Conservation (phyloP, 2,888 invertebrate species). For the Drepana falcataria region DNA sequence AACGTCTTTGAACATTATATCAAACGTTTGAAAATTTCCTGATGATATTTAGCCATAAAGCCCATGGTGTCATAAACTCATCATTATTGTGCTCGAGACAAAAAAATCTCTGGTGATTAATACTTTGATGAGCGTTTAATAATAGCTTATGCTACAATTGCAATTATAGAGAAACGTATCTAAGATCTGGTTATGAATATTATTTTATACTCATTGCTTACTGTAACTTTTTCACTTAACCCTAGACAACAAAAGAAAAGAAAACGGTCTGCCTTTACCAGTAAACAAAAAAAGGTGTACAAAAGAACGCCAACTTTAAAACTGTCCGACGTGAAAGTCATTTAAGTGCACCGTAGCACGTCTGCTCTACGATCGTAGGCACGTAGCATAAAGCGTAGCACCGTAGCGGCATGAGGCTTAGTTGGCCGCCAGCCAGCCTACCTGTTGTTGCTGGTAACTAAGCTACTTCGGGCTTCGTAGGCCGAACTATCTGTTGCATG, state of each 20-base stretch:
- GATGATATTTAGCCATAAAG: no score
- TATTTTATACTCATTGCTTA: no score
- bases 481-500: slow-evolving; percentile 43
- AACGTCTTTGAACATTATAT: no score
- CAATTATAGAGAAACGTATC: no score
- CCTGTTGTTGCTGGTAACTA: slow-evolving; percentile 66
- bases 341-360: slow-evolving; percentile 35
- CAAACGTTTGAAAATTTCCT: no score
- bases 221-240: no score
- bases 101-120: no score
- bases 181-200: no score
- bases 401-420: slow-evolving; percentile 44
- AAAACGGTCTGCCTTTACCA: slow-evolving; percentile 4
- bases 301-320: slow-evolving; percentile 26
- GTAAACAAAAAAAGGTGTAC: slow-evolving; percentile 3
- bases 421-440: slow-evolving; percentile 68
- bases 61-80: no score
- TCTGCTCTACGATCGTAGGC: slow-evolving; percentile 36
- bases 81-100: no score
- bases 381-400: slow-evolving; percentile 36
- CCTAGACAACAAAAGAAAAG: not conserved
- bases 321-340: slow-evolving; percentile 34
- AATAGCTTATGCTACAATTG: no score
- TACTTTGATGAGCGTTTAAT: no score
- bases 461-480: slow-evolving; percentile 25